These are phyloP conservation scores for Bolinopsis microptera DNA, from an alignment of 37 sponge, comb jelly and placozoan species.

Conservation along the genomic window DNA sequence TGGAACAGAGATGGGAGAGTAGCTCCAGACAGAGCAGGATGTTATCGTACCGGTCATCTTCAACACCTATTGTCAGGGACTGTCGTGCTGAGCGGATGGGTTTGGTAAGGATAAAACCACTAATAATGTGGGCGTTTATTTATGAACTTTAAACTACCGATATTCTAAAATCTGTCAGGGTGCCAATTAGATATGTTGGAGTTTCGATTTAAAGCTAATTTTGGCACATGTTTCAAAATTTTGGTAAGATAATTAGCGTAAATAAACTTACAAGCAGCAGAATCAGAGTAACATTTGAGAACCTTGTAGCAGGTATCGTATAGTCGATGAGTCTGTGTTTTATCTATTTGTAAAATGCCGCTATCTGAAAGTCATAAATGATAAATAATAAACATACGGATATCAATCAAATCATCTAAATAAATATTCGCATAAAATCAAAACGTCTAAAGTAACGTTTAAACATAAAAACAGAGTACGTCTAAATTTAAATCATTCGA, in stretches of 20 bases:
- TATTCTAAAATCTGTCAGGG: too few species aligned
- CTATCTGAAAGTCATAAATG: conserved; percentile 37
- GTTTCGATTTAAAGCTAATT: too few species aligned
- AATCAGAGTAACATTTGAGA: conserved; percentile 49
- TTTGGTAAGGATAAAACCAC: not conserved
- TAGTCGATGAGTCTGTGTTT: not conserved
- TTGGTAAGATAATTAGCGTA: too few species aligned
- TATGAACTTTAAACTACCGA: not conserved
- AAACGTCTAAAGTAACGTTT: too few species aligned
- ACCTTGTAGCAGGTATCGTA: conserved; percentile 43
- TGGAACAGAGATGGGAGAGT: conserved; percentile 52
- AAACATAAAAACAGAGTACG: too few species aligned
- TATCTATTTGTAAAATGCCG: conserved; percentile 47
- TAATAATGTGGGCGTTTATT: not conserved
- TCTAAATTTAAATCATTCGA: too few species aligned
- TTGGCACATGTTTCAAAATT: too few species aligned
- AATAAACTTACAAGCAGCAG: not conserved
- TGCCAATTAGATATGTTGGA: too few species aligned
- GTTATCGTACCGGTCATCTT: conserved; percentile 64
- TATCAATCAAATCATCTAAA: too few species aligned
- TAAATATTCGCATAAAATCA: too few species aligned
- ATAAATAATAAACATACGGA: too few species aligned
- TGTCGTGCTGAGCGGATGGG: not conserved
- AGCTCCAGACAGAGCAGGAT: conserved; percentile 62
- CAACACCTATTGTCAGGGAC: not conserved